These are phyloP conservation scores for Drosophila pectinifera DNA, from an alignment of 1,140 invertebrate genomes.

Conservation along the genomic window DNA sequence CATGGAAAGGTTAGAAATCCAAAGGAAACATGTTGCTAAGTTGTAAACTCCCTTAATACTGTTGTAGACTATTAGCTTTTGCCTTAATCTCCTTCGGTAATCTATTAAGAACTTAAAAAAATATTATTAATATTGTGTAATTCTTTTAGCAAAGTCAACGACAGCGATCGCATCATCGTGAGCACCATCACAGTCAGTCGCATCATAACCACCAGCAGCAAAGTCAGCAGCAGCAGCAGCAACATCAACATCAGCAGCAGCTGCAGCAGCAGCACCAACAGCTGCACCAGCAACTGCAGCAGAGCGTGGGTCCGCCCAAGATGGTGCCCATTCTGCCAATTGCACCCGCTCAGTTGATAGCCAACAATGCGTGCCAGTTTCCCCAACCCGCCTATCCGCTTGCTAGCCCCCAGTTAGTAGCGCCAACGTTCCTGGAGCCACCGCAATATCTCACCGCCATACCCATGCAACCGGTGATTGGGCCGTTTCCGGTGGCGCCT, in stretches of 20 bases:
- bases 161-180: slow-evolving; percentile 57
- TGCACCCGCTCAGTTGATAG: slow-evolving; percentile 54
- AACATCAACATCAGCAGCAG: slow-evolving; percentile 34
- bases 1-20: too few relatives aligned
- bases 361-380: slow-evolving; percentile 65
- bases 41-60: not conserved
- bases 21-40: too few relatives aligned
- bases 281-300: slow-evolving; percentile 50
- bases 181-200: slow-evolving; percentile 42
- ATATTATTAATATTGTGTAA: not conserved
- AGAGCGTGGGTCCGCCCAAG: slow-evolving; percentile 48
- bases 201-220: slow-evolving; percentile 57
- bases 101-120: not conserved
- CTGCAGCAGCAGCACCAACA: slow-evolving; percentile 51
- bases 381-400: slow-evolving; percentile 68
- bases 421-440: slow-evolving; percentile 86
- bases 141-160: slow-evolving; percentile 60
- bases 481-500: slow-evolving; percentile 81
- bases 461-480: slow-evolving; percentile 87
- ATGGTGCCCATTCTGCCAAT: slow-evolving; percentile 68
- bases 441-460: slow-evolving; percentile 88
- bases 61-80: too few relatives aligned
- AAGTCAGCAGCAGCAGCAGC: slow-evolving; percentile 49
- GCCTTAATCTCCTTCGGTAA: slow-evolving; percentile 2
- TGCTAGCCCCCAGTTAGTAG: slow-evolving; percentile 72